Conservation (phyloP, 2,888 invertebrate genomes). For the Hyles lineata region DNA sequence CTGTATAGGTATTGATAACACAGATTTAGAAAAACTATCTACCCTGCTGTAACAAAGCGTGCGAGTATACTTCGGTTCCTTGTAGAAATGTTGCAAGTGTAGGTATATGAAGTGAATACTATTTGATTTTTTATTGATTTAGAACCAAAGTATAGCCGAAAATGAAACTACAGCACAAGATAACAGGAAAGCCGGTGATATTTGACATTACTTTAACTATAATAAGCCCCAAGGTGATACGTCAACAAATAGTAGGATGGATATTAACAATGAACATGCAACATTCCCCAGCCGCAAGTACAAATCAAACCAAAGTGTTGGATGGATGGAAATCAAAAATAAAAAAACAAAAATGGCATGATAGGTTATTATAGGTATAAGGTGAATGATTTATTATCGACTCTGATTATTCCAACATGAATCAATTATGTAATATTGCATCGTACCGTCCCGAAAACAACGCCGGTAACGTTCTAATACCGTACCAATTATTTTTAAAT, state of each 20-base stretch:
- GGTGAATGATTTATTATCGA: slow-evolving; percentile 53
- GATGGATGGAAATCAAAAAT: slow-evolving; percentile 75
- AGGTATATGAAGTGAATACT: background rate
- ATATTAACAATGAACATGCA: slow-evolving; percentile 70
- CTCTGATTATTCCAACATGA: slow-evolving; percentile 4
- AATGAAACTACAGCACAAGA: background rate
- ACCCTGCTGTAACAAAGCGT: background rate
- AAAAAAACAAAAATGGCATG: slow-evolving; percentile 67
- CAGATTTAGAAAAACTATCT: background rate
- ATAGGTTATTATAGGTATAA: slow-evolving; percentile 72
- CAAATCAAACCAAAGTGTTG: slow-evolving; percentile 76
- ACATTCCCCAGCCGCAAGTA: slow-evolving; percentile 83
- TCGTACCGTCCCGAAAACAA: slow-evolving; percentile 21
- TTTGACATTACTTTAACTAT: background rate
- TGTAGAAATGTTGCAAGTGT: background rate
- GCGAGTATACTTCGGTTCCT: slow-evolving; percentile 9
- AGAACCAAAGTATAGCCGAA: slow-evolving; percentile 1
- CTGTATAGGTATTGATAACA: too few species aligned
- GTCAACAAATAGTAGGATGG: slow-evolving; percentile 46
- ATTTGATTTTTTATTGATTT: background rate
- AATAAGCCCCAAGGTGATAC: slow-evolving; percentile 12
- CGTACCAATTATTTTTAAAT: slow-evolving; percentile 29
- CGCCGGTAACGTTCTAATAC: slow-evolving; percentile 22
- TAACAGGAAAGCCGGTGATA: slow-evolving; percentile 6
- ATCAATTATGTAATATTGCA: slow-evolving; percentile 9